These are phyloP conservation scores for Dendrophyllia cribrosa DNA, from an alignment of 64 coral and sea anemone species.

Conservation along the genomic window DNA sequence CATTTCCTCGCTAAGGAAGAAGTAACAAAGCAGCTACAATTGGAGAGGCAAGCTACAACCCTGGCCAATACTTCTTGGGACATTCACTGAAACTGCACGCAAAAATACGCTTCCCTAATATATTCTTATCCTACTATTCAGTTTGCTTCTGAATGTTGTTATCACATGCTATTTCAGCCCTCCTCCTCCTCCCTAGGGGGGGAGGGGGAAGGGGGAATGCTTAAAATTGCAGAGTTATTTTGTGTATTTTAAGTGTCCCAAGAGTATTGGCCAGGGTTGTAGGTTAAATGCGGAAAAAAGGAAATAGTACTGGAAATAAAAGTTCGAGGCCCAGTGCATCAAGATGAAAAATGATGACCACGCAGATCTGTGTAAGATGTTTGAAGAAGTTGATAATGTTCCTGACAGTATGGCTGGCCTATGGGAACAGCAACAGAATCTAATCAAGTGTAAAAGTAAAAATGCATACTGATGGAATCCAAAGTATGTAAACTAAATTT, in stretches of 20 bases:
- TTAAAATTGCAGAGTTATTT: too few relatives aligned
- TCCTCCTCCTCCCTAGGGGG: too few relatives aligned
- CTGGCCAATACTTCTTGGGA: too few relatives aligned
- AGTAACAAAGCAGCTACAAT: not conserved
- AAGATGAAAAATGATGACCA: constrained; percentile 18
- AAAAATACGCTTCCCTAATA: too few relatives aligned
- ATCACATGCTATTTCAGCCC: too few relatives aligned
- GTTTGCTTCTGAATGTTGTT: too few relatives aligned
- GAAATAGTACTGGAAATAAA: constrained; percentile 46
- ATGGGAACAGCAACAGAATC: not conserved
- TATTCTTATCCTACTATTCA: too few relatives aligned
- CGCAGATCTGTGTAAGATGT: not conserved
- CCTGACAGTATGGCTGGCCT: not conserved
- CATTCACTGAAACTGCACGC: too few relatives aligned
- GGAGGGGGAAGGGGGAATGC: too few relatives aligned
- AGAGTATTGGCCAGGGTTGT: too few relatives aligned
- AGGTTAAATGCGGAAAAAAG: constrained; percentile 20
- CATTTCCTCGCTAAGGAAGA: constrained; percentile 25
- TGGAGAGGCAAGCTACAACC: too few relatives aligned
- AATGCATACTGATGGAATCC: not conserved
- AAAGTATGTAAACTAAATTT: not conserved
- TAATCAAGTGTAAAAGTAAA: not conserved
- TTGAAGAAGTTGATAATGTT: not conserved
- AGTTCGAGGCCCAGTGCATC: constrained; percentile 16
- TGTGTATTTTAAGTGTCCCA: too few relatives aligned